Conservation (phyloP, 2,113 vertebrate species). For the Hippocampus guttulatus region DNA sequence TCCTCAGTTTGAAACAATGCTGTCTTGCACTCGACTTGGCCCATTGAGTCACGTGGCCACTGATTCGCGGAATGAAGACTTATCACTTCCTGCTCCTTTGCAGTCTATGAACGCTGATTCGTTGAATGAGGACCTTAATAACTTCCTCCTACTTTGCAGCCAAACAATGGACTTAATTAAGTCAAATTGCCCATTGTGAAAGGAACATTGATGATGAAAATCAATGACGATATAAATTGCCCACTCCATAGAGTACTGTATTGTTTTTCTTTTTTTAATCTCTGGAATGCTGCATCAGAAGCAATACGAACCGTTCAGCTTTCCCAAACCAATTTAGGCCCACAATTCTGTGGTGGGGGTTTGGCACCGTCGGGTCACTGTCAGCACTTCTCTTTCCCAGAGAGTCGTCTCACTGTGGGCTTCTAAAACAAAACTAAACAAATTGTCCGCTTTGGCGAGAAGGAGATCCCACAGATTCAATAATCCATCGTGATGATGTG, state of each 20-base stretch:
- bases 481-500: conserved; percentile 6
- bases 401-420: conserved; percentile 11
- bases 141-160: too few species aligned
- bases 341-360: conserved; percentile 60
- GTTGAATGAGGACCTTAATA: too few species aligned
- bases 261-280: conserved; percentile 13
- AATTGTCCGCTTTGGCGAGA: conserved; percentile 34
- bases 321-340: conserved; percentile 29
- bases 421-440: conserved; percentile 32
- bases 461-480: not conserved
- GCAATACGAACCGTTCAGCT: conserved; percentile 39
- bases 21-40: too few species aligned
- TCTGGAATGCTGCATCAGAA: conserved; percentile 14
- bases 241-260: not conserved
- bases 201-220: too few species aligned
- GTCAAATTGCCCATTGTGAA: too few species aligned
- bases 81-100: too few species aligned
- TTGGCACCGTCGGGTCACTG: conserved; percentile 41
- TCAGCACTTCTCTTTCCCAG: conserved; percentile 53
- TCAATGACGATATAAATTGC: too few species aligned
- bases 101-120: too few species aligned
- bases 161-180: too few species aligned
- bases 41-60: too few species aligned
- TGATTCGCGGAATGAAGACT: too few species aligned
- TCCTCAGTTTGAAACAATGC: too few species aligned